Evolutionary conservation across 1,140 invertebrate genomes (phyloP).

Genomic region (Dendrolimus punctatus): DNA sequence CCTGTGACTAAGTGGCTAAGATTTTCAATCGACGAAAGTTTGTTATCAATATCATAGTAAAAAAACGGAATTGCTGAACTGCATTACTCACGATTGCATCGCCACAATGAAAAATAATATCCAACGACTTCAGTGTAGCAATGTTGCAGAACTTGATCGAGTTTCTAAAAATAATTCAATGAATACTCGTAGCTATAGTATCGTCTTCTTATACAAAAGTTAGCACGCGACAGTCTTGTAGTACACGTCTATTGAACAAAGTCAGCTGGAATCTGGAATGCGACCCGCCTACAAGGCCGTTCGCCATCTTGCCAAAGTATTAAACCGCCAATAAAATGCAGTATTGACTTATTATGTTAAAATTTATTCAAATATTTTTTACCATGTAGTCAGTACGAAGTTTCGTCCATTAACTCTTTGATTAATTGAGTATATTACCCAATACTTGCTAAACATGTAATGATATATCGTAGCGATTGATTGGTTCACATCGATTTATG

Average conservation of each 20-base stretch:
- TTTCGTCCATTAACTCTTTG: too few relatives aligned
- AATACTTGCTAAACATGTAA: too few relatives aligned
- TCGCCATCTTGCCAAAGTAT: slow-evolving; percentile 26
- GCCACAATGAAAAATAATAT: too few relatives aligned
- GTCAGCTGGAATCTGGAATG: slow-evolving; percentile 62
- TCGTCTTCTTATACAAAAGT: slow-evolving; percentile 12
- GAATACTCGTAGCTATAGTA: slow-evolving; percentile 9
- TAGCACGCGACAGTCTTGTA: slow-evolving; percentile 20
- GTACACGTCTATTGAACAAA: slow-evolving; percentile 44
- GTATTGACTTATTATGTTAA: slow-evolving; percentile 9
- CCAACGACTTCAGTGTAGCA: not conserved
- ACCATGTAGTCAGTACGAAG: too few relatives aligned
- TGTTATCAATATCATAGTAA: too few relatives aligned
- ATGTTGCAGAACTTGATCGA: not conserved
- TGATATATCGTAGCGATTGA: too few relatives aligned
- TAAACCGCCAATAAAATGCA: not conserved
- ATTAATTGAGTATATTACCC: too few relatives aligned
- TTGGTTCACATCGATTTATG: too few relatives aligned
- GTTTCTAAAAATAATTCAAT: slow-evolving; percentile 13
- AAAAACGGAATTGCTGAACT: too few relatives aligned
- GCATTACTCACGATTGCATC: too few relatives aligned
- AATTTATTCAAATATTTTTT: slow-evolving; percentile 1
- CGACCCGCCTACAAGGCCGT: slow-evolving; percentile 60
- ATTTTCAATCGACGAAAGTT: too few relatives aligned
- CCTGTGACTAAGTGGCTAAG: too few relatives aligned